Conservation (phyloP, 2,888 invertebrate genomes). For the Celastrina argiolus region DNA sequence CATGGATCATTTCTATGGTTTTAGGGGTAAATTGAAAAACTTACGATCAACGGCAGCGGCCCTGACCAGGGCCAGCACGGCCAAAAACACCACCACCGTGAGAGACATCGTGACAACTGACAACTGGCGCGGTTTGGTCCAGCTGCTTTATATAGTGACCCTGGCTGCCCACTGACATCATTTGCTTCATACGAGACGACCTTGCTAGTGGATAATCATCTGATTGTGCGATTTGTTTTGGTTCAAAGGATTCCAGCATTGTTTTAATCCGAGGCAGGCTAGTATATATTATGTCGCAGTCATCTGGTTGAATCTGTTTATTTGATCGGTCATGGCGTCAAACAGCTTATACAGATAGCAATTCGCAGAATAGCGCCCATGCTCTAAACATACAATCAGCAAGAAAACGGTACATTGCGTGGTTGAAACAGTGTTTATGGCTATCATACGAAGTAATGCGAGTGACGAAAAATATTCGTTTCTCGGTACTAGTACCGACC, state of each 20-base stretch:
- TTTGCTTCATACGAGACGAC: slow-evolving; percentile 57
- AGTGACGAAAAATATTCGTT: too few species aligned
- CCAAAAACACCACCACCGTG: slow-evolving; percentile 47
- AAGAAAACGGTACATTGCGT: too few species aligned
- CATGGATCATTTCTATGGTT: too few species aligned
- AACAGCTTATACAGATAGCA: too few species aligned
- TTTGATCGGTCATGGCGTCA: too few species aligned
- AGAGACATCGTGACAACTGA: slow-evolving; percentile 26
- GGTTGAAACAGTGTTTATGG: too few species aligned
- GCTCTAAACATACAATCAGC: too few species aligned
- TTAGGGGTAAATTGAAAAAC: slow-evolving; percentile 44
- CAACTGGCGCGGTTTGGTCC: slow-evolving; percentile 48
- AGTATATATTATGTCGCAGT: too few species aligned
- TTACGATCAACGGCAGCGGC: slow-evolving; percentile 62
- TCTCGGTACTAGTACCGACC: too few species aligned
- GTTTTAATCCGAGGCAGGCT: neutral
- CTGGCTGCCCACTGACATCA: slow-evolving; percentile 62
- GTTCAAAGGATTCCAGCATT: neutral
- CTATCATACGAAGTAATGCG: too few species aligned
- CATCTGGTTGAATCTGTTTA: too few species aligned
- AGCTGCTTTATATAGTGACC: slow-evolving; percentile 66
- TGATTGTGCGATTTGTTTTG: slow-evolving; percentile 35
- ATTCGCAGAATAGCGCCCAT: too few species aligned
- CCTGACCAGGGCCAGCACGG: slow-evolving; percentile 39
- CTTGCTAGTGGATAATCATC: slow-evolving; percentile 59